phyloP scores from a whole-genome alignment of 2,888 invertebrate species.

The Sussaba pulchella region DNA sequence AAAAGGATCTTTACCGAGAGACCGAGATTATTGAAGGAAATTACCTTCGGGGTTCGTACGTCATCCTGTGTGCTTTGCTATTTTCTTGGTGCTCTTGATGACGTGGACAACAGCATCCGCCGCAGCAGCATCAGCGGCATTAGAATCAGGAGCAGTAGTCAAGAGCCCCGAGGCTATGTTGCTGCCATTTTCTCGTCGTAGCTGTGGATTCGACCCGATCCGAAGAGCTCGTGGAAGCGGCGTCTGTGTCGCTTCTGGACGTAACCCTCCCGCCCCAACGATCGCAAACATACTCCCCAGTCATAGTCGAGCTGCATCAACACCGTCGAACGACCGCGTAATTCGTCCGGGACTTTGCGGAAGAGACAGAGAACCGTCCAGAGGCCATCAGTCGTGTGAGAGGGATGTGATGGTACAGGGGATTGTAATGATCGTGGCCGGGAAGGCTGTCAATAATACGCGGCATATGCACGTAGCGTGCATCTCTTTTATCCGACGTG shows the following conservation, averaged over 20 bases:
- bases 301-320: slow-evolving; percentile 25
- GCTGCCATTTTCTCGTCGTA: slow-evolving; percentile 42
- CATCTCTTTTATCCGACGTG: slow-evolving; percentile 56
- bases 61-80: slow-evolving; percentile 24
- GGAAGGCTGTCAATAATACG: slow-evolving; percentile 77
- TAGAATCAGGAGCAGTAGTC: no score
- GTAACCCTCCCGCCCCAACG: slow-evolving; percentile 41
- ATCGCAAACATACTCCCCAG: slow-evolving; percentile 43
- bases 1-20: slow-evolving; percentile 21
- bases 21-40: slow-evolving; percentile 74
- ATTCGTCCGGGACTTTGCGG: slow-evolving; percentile 43
- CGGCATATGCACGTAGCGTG: slow-evolving; percentile 43
- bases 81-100: slow-evolving; percentile 26
- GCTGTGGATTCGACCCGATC: slow-evolving; percentile 34
- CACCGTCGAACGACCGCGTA: slow-evolving; percentile 38
- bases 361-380: slow-evolving; percentile 25
- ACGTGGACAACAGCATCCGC: background rate
- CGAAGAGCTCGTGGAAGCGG: slow-evolving; percentile 4
- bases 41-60: slow-evolving; percentile 65
- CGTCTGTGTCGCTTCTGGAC: slow-evolving; percentile 45
- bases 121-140: background rate
- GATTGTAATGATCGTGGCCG: slow-evolving; percentile 75
- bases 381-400: slow-evolving; percentile 45
- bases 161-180: slow-evolving; percentile 33
- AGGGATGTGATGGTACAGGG: slow-evolving; percentile 40